Conservation (phyloP, 92 coral and sea anemone species). For the Pocillopora meandrina region DNA sequence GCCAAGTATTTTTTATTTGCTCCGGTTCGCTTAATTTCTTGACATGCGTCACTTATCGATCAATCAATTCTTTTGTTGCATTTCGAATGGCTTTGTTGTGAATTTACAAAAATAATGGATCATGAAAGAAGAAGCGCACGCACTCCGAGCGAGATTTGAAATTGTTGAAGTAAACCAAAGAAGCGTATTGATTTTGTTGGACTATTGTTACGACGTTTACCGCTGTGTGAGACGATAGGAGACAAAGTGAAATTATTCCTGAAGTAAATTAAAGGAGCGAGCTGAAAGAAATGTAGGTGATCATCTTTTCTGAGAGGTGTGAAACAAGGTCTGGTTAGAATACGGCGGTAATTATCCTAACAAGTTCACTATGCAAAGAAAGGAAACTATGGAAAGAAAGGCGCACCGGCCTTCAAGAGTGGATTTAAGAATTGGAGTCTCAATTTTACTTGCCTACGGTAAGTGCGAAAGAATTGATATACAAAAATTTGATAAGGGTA, state of each 20-base stretch:
- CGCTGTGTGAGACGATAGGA: background rate
- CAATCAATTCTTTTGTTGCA: conserved; percentile 18
- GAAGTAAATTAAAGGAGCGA: conserved; percentile 18
- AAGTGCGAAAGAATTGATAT: conserved; percentile 4
- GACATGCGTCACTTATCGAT: conserved; percentile 38
- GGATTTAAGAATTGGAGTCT: conserved; percentile 17
- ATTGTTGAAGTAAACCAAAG: conserved; percentile 15
- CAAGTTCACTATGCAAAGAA: background rate
- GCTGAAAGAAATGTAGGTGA: background rate
- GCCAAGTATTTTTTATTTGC: conserved; percentile 35
- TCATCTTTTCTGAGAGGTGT: conserved; percentile 23
- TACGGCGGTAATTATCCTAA: conserved; percentile 7
- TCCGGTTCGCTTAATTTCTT: conserved; percentile 32
- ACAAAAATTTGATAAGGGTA: background rate
- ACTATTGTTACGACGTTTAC: conserved; percentile 3
- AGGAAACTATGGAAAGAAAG: conserved; percentile 5
- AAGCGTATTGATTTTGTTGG: background rate
- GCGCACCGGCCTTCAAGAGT: background rate
- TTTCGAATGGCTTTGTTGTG: conserved; percentile 27
- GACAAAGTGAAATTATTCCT: conserved; percentile 11
- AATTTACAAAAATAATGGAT: background rate
- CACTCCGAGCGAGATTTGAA: background rate
- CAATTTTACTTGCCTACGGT: conserved; percentile 14
- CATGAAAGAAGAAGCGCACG: conserved; percentile 12
- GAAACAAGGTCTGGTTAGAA: conserved; percentile 16